Conservation (phyloP, 2,797 vertebrate species). For the Cryptoblepharus egeriae region DNA sequence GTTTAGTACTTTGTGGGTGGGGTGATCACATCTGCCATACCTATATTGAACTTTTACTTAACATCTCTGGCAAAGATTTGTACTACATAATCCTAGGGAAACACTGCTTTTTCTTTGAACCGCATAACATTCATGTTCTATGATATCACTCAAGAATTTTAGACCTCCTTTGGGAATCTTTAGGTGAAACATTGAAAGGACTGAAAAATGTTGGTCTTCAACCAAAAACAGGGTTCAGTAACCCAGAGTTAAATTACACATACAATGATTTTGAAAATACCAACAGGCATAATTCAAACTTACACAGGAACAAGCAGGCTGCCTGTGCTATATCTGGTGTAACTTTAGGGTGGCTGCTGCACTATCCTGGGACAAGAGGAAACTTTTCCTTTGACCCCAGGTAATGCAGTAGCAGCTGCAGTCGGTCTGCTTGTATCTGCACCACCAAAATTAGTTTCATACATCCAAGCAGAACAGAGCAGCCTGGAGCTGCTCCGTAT, state of each 20-base stretch:
- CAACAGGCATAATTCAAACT: no score
- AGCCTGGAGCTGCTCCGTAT: no score
- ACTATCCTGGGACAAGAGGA: no score
- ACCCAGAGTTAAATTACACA: not conserved
- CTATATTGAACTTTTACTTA: not conserved
- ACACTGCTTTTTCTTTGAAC: slow-evolving; percentile 3
- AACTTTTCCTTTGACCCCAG: no score
- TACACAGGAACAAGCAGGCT: no score
- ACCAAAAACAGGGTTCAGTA: not conserved
- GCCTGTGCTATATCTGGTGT: no score
- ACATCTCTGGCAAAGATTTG: not conserved
- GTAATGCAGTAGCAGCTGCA: no score
- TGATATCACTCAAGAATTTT: not conserved
- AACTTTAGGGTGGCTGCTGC: no score
- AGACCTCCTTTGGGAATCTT: rapidly evolving
- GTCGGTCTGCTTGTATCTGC: no score
- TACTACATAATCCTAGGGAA: slow-evolving; percentile 11
- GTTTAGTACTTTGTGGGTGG: not conserved
- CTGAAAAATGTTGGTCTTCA: not conserved
- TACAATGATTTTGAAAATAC: not conserved
- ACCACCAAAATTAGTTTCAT: no score
- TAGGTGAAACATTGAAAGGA: not conserved
- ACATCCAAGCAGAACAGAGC: no score
- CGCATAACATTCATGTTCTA: not conserved
- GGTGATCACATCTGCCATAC: not conserved